phyloP scores from a whole-genome alignment of 2,888 invertebrate species.

The Agriopis leucophaearia region DNA sequence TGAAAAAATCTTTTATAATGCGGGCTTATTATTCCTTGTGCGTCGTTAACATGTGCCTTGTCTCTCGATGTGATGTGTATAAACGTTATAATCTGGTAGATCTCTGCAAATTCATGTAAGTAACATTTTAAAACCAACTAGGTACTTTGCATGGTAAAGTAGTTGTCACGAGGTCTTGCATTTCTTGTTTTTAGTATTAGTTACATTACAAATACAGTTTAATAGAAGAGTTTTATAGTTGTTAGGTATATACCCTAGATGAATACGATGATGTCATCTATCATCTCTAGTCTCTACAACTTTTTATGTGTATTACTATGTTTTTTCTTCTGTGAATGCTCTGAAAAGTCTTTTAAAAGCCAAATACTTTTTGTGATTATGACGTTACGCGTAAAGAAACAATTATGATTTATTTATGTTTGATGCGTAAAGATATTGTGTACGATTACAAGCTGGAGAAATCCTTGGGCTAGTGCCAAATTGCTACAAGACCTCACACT shows the following conservation, averaged over 20 bases:
- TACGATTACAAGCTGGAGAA: constrained; percentile 52
- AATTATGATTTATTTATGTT: constrained; percentile 23
- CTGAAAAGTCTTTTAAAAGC: background rate
- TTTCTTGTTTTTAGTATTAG: background rate
- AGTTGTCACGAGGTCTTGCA: background rate
- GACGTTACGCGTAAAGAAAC: constrained; percentile 15
- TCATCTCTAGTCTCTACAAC: too few species aligned
- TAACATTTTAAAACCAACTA: constrained; percentile 41
- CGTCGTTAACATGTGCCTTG: constrained; percentile 61
- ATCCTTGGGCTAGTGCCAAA: constrained; percentile 74
- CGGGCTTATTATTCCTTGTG: constrained; percentile 68
- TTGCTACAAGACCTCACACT: constrained; percentile 53
- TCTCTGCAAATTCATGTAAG: constrained; percentile 33
- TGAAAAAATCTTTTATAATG: constrained; percentile 59
- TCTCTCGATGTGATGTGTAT: constrained; percentile 56
- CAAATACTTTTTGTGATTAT: constrained; percentile 13
- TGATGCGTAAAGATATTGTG: constrained; percentile 24
- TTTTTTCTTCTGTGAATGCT: background rate
- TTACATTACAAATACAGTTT: background rate
- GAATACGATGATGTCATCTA: too few species aligned
- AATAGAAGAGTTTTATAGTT: background rate
- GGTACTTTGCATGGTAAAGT: constrained; percentile 4
- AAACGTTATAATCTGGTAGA: constrained; percentile 46
- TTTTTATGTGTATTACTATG: too few species aligned
- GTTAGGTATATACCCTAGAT: too few species aligned